These are phyloP conservation scores for Anser cygnoides DNA, from an alignment of 2,113 vertebrate species.

Conservation along the genomic window DNA sequence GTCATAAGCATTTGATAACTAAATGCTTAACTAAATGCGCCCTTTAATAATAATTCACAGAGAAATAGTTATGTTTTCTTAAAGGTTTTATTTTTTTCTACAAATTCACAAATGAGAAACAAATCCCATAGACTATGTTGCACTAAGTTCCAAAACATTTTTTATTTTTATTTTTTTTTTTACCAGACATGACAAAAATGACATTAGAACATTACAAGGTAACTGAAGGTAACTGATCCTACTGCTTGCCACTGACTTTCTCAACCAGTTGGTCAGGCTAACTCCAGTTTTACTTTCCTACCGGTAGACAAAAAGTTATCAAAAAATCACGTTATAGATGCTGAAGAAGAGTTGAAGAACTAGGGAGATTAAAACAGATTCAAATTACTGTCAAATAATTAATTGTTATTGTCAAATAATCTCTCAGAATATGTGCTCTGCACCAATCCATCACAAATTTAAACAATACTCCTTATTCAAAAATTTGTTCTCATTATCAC, in stretches of 20 bases:
- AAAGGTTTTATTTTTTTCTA: not conserved
- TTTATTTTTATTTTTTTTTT: not conserved
- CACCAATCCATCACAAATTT: not conserved
- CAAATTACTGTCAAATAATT: not conserved
- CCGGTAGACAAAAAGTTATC: constrained; percentile 46
- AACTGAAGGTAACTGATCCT: not conserved
- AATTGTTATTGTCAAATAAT: not conserved
- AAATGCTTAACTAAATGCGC: not conserved
- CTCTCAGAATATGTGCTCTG: not conserved
- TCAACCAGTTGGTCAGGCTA: not conserved
- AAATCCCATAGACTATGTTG: not conserved
- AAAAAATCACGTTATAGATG: not conserved
- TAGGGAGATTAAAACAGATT: constrained; percentile 12
- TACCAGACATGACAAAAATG: not conserved
- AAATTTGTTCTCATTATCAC: not conserved
- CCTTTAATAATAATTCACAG: not conserved
- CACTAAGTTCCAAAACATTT: not conserved
- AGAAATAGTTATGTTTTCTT: not conserved
- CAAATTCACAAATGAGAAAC: not conserved
- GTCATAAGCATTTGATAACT: not conserved
- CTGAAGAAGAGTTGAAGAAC: not conserved
- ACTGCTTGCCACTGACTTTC: constrained; percentile 11
- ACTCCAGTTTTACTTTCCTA: not conserved
- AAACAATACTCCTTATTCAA: not conserved
- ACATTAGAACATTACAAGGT: constrained; percentile 7